Percentiles rank a stretch among this genome's conserved stretches.
Conservation (phyloP, 2,113 vertebrate species). For the Halcyon senegalensis region DNA sequence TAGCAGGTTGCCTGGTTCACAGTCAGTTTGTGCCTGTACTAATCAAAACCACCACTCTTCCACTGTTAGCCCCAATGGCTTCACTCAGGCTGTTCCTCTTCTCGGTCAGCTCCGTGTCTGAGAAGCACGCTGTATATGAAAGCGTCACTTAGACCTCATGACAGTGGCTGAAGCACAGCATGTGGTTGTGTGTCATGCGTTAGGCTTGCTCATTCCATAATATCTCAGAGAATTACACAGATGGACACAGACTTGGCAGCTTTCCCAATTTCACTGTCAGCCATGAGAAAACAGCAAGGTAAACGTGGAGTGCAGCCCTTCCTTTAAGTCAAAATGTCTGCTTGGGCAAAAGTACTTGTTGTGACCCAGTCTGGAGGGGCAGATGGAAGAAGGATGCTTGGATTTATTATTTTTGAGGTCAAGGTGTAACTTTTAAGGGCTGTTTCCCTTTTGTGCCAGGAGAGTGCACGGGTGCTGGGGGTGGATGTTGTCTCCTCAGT, state of each 20-base stretch:
- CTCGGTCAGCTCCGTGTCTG: rapidly evolving
- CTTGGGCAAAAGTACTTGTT: background rate
- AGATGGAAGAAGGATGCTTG: rapidly evolving
- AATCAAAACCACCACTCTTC: background rate
- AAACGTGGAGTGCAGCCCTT: rapidly evolving
- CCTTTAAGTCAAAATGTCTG: background rate
- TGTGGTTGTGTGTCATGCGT: rapidly evolving
- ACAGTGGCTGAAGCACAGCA: background rate
- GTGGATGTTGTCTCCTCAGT: background rate
- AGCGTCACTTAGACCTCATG: background rate
- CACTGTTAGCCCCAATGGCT: rapidly evolving
- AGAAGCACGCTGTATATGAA: rapidly evolving
- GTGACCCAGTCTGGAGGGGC: too few species aligned
- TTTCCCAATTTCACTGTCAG: background rate
- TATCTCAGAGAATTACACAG: background rate
- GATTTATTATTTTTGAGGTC: background rate
- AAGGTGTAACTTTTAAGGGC: background rate
- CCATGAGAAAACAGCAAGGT: background rate
- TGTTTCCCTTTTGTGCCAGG: background rate
- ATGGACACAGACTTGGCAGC: background rate
- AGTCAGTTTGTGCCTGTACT: background rate
- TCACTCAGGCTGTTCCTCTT: too few species aligned
- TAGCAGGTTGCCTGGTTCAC: background rate
- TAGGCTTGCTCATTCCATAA: background rate
- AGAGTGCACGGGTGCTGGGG: background rate